Percentiles rank a stretch among this genome's conserved stretches.
phyloP scores from a whole-genome alignment of 2,888 invertebrate species.

The Elmis aenea region DNA sequence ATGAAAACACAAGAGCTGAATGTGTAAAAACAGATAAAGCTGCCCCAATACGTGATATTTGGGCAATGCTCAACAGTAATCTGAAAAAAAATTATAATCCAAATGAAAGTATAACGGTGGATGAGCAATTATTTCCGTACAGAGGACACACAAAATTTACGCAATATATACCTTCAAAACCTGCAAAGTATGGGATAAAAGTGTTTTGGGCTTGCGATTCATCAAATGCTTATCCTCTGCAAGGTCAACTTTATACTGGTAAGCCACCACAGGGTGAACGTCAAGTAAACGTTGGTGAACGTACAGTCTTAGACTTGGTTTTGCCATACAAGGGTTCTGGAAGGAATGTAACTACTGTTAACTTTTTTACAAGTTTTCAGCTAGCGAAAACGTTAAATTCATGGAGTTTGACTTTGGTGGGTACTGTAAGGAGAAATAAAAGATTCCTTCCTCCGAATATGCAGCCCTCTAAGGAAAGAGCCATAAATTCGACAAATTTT shows the following conservation, averaged over 20 bases:
- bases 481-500: too few species aligned
- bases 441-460: too few species aligned
- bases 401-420: too few species aligned
- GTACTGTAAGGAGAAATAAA: too few species aligned
- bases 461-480: conserved; percentile 2
- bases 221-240: conserved; percentile 7
- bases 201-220: conserved; percentile 13
- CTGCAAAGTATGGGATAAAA: too few species aligned
- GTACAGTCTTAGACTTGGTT: too few species aligned
- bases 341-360: conserved; percentile 12
- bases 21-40: conserved; percentile 12
- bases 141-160: too few species aligned
- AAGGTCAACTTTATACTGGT: too few species aligned
- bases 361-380: conserved; percentile 8
- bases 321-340: too few species aligned
- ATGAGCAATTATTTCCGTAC: conserved; percentile 13
- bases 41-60: conserved; percentile 11
- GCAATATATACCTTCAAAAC: too few species aligned
- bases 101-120: conserved; percentile 10
- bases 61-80: conserved; percentile 11
- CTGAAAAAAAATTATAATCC: conserved; percentile 8
- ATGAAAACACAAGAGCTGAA: conserved; percentile 6
- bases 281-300: too few species aligned
- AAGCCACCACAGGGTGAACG: too few species aligned
- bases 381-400: background rate